A percentile compares a stretch with the other conserved stretches of the same genome.
Evolutionary conservation across 2,888 invertebrate genomes (phyloP).

Genomic region (Drosophila planitibia): DNA sequence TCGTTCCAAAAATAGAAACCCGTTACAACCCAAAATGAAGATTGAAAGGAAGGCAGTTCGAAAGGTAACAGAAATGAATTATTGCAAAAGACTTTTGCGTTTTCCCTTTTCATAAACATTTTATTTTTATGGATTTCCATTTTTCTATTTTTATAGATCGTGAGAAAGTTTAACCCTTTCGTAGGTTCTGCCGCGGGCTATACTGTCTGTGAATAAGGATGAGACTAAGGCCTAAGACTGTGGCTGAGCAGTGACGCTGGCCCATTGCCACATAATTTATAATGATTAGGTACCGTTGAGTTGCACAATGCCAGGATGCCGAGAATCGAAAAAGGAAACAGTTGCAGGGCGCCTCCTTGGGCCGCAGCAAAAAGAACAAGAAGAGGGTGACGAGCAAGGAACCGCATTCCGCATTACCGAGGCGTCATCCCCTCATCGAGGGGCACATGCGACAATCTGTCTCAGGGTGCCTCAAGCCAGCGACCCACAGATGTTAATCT

Average conservation of each 20-base stretch:
- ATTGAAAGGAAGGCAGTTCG: constrained; percentile 7
- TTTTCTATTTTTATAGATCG: constrained; percentile 68
- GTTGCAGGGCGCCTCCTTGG: constrained; percentile 65
- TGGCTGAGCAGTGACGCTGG: constrained; percentile 42
- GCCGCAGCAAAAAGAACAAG: constrained; percentile 72
- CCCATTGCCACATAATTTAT: constrained; percentile 78
- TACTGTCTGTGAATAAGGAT: constrained; percentile 12
- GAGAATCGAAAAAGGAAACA: constrained; percentile 60
- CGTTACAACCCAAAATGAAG: constrained; percentile 46
- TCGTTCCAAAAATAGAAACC: constrained; percentile 36
- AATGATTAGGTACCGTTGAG: constrained; percentile 72
- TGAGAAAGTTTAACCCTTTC: constrained; percentile 81
- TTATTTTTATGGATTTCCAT: constrained; percentile 64
- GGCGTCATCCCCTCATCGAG: constrained; percentile 77
- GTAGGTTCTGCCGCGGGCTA: constrained; percentile 2
- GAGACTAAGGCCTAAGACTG: constrained; percentile 5
- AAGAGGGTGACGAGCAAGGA: constrained; percentile 19
- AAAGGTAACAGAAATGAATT: constrained; percentile 47
- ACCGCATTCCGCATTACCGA: constrained; percentile 57
- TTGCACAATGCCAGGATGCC: constrained; percentile 30
- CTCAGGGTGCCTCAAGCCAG: constrained; percentile 43
- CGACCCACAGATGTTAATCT: constrained; percentile 3
- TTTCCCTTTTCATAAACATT: constrained; percentile 46
- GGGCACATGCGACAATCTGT: constrained; percentile 33
- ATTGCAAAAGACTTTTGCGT: constrained; percentile 54